Conservation (phyloP, 2,113 vertebrate species). For the Labrus mixtus region DNA sequence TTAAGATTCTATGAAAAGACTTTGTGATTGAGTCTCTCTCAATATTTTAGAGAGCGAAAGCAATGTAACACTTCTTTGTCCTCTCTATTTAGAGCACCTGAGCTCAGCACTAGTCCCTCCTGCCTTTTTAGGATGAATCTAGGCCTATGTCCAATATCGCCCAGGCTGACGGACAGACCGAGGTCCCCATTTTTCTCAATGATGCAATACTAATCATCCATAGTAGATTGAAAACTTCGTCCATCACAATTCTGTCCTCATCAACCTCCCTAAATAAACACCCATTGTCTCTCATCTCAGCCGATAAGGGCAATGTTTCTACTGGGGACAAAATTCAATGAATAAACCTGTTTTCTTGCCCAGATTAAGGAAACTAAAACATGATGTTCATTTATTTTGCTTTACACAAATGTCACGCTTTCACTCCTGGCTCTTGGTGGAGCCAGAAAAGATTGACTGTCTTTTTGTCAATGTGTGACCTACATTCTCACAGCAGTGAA, state of each 20-base stretch:
- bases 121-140: conserved; percentile 41
- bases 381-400: conserved; percentile 33
- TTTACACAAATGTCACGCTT: conserved; percentile 31
- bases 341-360: conserved; percentile 8
- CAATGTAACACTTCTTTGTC: conserved; percentile 21
- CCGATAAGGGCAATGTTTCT: neutral
- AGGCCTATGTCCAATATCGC: conserved; percentile 44
- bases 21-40: neutral
- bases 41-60: conserved; percentile 1
- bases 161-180: neutral
- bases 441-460: conserved; percentile 13
- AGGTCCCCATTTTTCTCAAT: conserved; percentile 16
- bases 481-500: conserved; percentile 61
- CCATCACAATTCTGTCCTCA: neutral
- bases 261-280: neutral
- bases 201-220: neutral
- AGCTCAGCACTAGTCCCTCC: conserved; percentile 40
- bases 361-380: neutral
- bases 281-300: neutral
- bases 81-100: conserved; percentile 64
- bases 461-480: conserved; percentile 56
- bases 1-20: neutral
- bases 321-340: neutral
- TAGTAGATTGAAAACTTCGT: neutral
- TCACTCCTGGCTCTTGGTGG: conserved; percentile 32